Base-by-base conservation (phyloP, 2,888 invertebrate species). In the Scaptomyza caliginosa region DNA sequence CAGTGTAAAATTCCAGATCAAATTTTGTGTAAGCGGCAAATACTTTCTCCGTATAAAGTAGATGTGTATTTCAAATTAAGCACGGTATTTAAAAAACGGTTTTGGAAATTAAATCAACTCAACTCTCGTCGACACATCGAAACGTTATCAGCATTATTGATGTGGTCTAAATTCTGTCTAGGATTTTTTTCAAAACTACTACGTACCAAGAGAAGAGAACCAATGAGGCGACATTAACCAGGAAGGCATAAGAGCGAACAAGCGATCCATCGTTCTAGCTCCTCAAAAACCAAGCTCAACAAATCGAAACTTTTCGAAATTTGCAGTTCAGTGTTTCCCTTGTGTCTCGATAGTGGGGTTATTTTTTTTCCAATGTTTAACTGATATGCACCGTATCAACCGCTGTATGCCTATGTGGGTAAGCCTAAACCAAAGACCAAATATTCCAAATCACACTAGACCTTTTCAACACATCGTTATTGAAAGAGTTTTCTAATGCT, bases 121-220 rank as follows among this genome's bases (percentile, higher is more conserved):
- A 19, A 30, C 5, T 24, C 16, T 17, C 26, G 16, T 26, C 4
- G 19, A 11, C 17, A 26, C 13, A n/a, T 43, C 21, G 10, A 57
- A 45, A 13, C 17, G 7, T 7, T 8, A 30, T 28, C 11, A 70
- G 38, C 30, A 54, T 43, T 76, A 72, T 74, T 74, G 69, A 74
- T 75, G 74, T 75, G 74, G 62, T 67, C 69, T 50, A 62, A 66
- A 38, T 66, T 52, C 21, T 55, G 77, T 30, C 40, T 73, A 23
- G 51, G 56, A 67, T 66, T 78, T 57, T 40, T 38, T 48, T 70
- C 62, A 30, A 73, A 71, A 77, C 60, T 69, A 32, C 32, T 79
- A n/a, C 76, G 58, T 54, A 54, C 62, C 24, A 68, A 54, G 50
- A 70, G 70, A 78, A 71, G 72, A 60, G 55, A 71, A 38, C 55